Evolutionary conservation across 2,113 vertebrate species (phyloP), one percentile per base, ranked within the genome.

Genomic region (Lasiurus cinereus): DNA sequence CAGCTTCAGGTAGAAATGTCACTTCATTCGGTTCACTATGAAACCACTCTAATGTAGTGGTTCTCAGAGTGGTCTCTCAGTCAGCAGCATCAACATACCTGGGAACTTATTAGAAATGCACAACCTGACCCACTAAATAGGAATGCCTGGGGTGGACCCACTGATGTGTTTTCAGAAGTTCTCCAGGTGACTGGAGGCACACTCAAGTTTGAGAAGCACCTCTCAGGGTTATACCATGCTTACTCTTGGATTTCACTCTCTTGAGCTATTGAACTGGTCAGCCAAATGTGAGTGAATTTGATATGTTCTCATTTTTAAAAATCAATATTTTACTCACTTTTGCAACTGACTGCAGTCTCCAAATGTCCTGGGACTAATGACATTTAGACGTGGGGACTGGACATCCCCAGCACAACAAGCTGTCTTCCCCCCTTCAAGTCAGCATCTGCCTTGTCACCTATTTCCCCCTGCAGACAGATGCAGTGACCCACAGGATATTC

Each of bases 251-350:
- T 87, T 84, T 95, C 72, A 78, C 24, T 52, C 11, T 95, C 78
- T 78, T 77, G 62, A 29, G 43, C 56, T 89, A 24, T 0, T 27
- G 24, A 90, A 31, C 39, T 80, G n/a, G 24, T 29, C 27, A 93
- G 72, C 3, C 72, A 83, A 50, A 85, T 27, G 52, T 29, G 87
- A 76, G n/a, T 43, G 24, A 52, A 62, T 67, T 56, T 82, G 31
- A 22, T 59, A 72, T 33, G 14, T 39, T 59, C 52, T 94, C 46
- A 78, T 74, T 84, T 78, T 27, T 87, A 90, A 90, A 87, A 69
- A 29, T 83, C 76, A 48, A 27, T 82, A 73, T 31, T 59, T 67
- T 22, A 70, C 31, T 80, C 73, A 64, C 48, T 31, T 96, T 83
- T 88, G 14, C 64, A 88, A 73, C 29, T 18, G 19, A 39, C 22